These are phyloP conservation scores for Drosophila leontia DNA, from an alignment of 1,140 invertebrate genomes.

Conservation along the genomic window DNA sequence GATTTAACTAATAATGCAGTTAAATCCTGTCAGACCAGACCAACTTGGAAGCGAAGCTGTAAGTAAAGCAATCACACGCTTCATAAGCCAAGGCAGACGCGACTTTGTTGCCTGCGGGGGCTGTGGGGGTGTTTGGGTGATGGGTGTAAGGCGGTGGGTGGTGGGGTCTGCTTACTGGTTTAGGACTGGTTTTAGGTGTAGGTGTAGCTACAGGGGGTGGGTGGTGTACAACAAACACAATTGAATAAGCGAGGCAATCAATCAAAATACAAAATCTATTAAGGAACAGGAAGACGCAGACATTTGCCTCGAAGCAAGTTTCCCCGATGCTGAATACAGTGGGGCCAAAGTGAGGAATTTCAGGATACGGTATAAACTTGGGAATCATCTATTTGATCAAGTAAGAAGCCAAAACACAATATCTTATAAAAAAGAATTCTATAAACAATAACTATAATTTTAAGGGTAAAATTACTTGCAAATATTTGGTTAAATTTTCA, in stretches of 20 bases:
- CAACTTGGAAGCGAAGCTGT: conserved; percentile 62
- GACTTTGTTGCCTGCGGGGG: conserved; percentile 42
- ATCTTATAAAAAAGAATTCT: too few relatives aligned
- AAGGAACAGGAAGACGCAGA: conserved; percentile 56
- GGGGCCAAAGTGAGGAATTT: background rate
- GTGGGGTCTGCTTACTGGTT: conserved; percentile 23
- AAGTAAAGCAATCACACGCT: conserved; percentile 82
- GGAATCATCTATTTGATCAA: background rate
- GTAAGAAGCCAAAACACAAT: background rate
- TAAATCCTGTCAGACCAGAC: conserved; percentile 73
- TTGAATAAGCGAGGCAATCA: conserved; percentile 83
- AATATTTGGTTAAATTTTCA: too few relatives aligned
- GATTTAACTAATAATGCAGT: conserved; percentile 82
- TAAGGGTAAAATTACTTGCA: too few relatives aligned
- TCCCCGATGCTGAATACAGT: conserved; percentile 35
- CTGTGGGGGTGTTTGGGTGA: background rate
- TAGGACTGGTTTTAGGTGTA: conserved; percentile 39
- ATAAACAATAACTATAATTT: too few relatives aligned
- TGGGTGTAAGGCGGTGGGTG: background rate
- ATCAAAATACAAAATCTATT: conserved; percentile 84
- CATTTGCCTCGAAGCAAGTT: conserved; percentile 57
- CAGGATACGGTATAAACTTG: too few relatives aligned
- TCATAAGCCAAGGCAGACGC: conserved; percentile 76
- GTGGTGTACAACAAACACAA: conserved; percentile 57
- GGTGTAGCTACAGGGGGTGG: conserved; percentile 2